Evolutionary conservation across 2,888 invertebrate genomes (phyloP).

Genomic region (Plebejus melissa): DNA sequence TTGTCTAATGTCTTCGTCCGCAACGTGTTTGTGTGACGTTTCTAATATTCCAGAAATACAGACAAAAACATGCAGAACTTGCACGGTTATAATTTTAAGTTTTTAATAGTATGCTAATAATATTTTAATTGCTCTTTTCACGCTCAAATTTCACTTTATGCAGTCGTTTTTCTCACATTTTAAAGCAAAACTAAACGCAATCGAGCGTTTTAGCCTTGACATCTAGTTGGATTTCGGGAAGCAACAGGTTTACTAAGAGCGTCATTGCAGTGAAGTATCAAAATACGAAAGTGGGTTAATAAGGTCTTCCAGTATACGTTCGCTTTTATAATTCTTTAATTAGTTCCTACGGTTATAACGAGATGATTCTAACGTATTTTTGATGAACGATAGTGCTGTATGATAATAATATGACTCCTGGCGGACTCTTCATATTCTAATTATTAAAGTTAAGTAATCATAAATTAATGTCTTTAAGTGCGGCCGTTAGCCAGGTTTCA

Average conservation of each 20-base stretch:
- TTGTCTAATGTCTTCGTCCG: too few species aligned
- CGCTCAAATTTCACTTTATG: neutral
- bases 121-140: neutral
- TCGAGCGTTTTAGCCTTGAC: conserved; percentile 3
- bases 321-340: neutral
- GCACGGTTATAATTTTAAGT: too few species aligned
- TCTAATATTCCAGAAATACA: too few species aligned
- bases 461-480: too few species aligned
- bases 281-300: conserved; percentile 23
- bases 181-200: neutral
- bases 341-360: neutral
- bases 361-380: neutral
- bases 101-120: too few species aligned
- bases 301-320: neutral
- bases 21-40: too few species aligned
- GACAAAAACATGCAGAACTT: too few species aligned
- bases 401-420: too few species aligned
- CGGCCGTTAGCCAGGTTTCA: too few species aligned
- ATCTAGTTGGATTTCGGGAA: conserved; percentile 2
- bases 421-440: too few species aligned
- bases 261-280: conserved; percentile 11
- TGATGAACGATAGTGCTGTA: too few species aligned
- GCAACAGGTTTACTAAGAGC: conserved; percentile 25
- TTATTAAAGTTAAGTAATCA: too few species aligned
- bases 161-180: neutral